phyloP scores from a whole-genome alignment of 2,888 invertebrate species.

The Malthinus seriepunctatus region DNA sequence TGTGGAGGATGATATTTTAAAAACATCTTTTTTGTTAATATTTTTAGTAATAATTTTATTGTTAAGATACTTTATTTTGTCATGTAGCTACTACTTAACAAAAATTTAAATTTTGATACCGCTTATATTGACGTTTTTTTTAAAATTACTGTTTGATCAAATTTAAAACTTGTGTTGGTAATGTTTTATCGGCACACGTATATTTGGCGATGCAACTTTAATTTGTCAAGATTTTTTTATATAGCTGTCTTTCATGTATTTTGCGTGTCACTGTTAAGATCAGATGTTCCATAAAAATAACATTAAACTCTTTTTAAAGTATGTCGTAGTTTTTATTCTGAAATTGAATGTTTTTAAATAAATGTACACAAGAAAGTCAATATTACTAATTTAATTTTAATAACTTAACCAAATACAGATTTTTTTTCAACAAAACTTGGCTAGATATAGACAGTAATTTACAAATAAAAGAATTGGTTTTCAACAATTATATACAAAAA shows the following conservation, averaged over 20 bases:
- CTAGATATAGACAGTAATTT: conserved; percentile 22
- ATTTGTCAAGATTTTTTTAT: conserved; percentile 26
- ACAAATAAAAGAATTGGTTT: conserved; percentile 14
- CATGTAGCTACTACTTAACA: conserved; percentile 6
- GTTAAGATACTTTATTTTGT: conserved; percentile 8
- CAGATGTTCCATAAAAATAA: conserved; percentile 36
- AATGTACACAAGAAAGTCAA: neutral
- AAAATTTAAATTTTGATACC: conserved; percentile 1
- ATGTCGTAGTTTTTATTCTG: conserved; percentile 24
- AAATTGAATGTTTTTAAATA: conserved; percentile 2
- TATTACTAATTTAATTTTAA: conserved; percentile 30
- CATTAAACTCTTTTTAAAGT: conserved; percentile 39
- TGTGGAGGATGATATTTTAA: conserved; percentile 3
- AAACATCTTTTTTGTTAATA: conserved; percentile 1
- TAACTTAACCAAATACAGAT: conserved; percentile 37
- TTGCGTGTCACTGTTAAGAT: conserved; percentile 39
- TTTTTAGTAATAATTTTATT: conserved; percentile 7
- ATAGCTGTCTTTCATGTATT: conserved; percentile 39
- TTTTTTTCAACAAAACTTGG: conserved; percentile 34
- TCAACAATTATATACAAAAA: conserved; percentile 12
- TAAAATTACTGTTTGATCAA: neutral
- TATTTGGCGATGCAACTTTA: neutral
- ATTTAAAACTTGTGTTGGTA: neutral
- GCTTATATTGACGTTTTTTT: neutral
- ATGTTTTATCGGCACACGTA: conserved; percentile 1